Base-by-base conservation (phyloP, 2,888 invertebrate species). In the Chelonus formosanus region DNA sequence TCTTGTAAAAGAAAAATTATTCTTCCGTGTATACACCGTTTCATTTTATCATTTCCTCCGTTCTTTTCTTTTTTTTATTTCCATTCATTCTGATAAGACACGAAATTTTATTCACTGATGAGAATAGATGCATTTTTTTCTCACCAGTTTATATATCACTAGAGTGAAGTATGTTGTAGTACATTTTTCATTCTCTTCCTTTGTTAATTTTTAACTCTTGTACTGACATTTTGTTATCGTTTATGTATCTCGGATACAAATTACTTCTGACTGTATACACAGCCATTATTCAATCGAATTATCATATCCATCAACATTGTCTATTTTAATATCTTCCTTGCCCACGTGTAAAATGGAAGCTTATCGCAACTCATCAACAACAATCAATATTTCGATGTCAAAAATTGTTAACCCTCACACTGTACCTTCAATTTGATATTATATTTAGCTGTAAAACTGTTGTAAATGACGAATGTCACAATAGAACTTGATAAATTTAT, bases 21-120 rank as follows among this genome's bases (percentile, higher is more conserved):
- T 10, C 48, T 40, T 47, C 10, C 6, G 34, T 60, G 35, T 48
- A 58, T 65, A 65, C 65, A 54, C 55, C 65, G 55, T 40, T 48
- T 45, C 47, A 35, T 56, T 56, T 44, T 44, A 47, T 20, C 62
- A 53, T 34, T 59, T 59, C 48, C 50, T 48, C 44, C 10, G 34
- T 58, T 34, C 20, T 10, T 40, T 32, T 63, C 48, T 59, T 59
- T 56, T 50, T 31, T 7, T 44, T 7, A 31, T 7, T 20, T 20
- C 43, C 43, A 40, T 10, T 56, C 44, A 44, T 3, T 20, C 20
- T 5, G 5, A 5, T 31, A 50, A 20, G 5, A 1, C 5, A 5
- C 31, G 3, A 5, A 10, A 3, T 20, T 31, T 44, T 20, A 20
- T 56, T 6, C 31, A 44, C 56, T 56, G 40, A 57, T 31, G 36